These are phyloP conservation scores for Epiblema foenella DNA, from an alignment of 2,888 invertebrate genomes.

Conservation along the genomic window DNA sequence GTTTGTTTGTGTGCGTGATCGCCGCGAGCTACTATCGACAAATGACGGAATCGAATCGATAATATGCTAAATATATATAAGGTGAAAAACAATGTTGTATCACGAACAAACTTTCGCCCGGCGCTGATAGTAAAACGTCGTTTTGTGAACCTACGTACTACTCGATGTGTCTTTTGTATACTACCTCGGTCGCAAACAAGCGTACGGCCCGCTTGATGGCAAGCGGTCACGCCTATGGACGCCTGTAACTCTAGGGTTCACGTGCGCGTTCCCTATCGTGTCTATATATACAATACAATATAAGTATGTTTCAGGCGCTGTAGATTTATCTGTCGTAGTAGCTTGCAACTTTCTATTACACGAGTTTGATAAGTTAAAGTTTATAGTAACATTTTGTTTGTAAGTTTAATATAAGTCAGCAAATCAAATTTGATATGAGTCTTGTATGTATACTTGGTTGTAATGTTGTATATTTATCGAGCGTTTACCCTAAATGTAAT, in stretches of 20 bases:
- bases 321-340: slow-evolving; percentile 26
- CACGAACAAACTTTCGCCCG: neutral
- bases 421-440: slow-evolving; percentile 30
- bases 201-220: too few relatives aligned
- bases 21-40: neutral
- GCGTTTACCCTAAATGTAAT: neutral
- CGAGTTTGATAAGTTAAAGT: slow-evolving; percentile 14
- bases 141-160: neutral
- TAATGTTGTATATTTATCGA: slow-evolving; percentile 22
- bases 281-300: neutral
- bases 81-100: too few relatives aligned
- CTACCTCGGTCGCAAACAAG: too few relatives aligned
- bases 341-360: slow-evolving; percentile 19
- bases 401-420: slow-evolving; percentile 30
- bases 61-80: neutral
- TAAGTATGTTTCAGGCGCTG: slow-evolving; percentile 12
- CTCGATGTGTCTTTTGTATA: neutral
- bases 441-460: slow-evolving; percentile 11
- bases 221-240: too few relatives aligned
- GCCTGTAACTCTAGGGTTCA: too few relatives aligned
- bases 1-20: neutral
- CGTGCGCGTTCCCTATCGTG: neutral
- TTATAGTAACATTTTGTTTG: slow-evolving; percentile 13
- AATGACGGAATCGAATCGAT: neutral
- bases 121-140: slow-evolving; percentile 3